Evolutionary conservation across 2,888 invertebrate species (phyloP).

Genomic region (Ectobius pallidus): DNA sequence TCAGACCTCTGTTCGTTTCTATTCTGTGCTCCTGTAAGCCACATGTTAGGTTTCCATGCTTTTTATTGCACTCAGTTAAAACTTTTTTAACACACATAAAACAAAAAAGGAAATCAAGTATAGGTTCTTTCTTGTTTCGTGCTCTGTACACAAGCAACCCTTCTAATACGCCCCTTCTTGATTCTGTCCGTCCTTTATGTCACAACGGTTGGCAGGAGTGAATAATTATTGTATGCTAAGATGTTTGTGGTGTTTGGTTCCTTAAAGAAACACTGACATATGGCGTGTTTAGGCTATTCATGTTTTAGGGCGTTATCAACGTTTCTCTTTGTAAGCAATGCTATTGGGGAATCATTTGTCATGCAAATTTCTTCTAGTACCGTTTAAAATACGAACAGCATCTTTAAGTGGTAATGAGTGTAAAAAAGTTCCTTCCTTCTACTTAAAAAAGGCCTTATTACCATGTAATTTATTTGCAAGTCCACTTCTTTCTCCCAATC

Average conservation of each 20-base stretch:
- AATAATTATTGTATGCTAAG: neutral
- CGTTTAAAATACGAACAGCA: too few species aligned
- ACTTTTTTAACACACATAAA: neutral
- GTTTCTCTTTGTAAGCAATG: neutral
- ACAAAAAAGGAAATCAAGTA: too few species aligned
- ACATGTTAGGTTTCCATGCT: neutral
- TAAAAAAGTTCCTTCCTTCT: too few species aligned
- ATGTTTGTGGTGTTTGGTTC: slow-evolving; percentile 5
- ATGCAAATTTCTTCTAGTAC: too few species aligned
- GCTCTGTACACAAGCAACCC: neutral
- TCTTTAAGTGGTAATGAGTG: too few species aligned
- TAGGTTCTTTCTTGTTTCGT: neutral
- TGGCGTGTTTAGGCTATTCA: too few species aligned
- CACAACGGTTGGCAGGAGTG: neutral
- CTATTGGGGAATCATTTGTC: too few species aligned
- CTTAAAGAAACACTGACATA: neutral
- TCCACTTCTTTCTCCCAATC: too few species aligned
- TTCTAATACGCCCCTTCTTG: neutral
- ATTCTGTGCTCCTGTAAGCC: neutral
- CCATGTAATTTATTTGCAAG: too few species aligned
- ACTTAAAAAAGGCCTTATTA: too few species aligned
- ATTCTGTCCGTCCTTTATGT: neutral
- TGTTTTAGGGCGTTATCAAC: neutral
- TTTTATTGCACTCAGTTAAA: slow-evolving; percentile 1
- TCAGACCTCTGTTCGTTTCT: neutral